Conservation (phyloP, 2,113 vertebrate species). For the Semicossyphus pulcher region DNA sequence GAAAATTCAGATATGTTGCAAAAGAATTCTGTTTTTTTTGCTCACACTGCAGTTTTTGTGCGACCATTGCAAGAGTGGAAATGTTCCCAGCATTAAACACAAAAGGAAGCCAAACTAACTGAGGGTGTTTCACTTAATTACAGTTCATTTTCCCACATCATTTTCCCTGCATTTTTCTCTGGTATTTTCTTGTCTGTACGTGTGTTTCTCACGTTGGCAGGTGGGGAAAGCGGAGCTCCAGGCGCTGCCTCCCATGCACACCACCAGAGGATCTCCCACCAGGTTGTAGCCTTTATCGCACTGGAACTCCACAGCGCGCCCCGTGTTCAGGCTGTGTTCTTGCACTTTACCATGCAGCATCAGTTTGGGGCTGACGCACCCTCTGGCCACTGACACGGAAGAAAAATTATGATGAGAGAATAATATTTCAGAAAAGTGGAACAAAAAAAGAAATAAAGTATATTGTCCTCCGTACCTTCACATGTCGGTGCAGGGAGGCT, state of each 20-base stretch:
- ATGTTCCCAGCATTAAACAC: background rate
- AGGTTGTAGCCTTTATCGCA: conserved; percentile 90
- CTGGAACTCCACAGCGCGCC: conserved; percentile 84
- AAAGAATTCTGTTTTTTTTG: background rate
- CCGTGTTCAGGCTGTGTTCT: conserved; percentile 85
- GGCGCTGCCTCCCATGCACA: conserved; percentile 85
- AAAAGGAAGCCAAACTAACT: background rate
- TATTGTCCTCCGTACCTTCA: conserved; percentile 68
- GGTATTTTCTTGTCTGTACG: background rate
- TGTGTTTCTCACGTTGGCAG: conserved; percentile 91
- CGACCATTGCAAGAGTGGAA: background rate
- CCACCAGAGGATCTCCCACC: conserved; percentile 84
- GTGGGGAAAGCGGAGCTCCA: conserved; percentile 90
- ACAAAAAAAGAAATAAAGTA: too few species aligned
- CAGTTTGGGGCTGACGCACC: conserved; percentile 83
- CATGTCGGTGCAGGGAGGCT: conserved; percentile 89
- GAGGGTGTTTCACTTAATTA: too few species aligned
- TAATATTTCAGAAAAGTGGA: background rate
- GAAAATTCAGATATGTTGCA: conserved; percentile 11
- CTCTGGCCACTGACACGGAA: conserved; percentile 53
- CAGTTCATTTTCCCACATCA: too few species aligned
- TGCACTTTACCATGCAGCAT: conserved; percentile 85
- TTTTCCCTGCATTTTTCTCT: background rate
- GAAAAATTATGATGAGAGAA: too few species aligned
- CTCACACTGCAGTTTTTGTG: background rate